phyloP scores from a whole-genome alignment of 1,140 invertebrate species.

The Paraescarpia echinospica region DNA sequence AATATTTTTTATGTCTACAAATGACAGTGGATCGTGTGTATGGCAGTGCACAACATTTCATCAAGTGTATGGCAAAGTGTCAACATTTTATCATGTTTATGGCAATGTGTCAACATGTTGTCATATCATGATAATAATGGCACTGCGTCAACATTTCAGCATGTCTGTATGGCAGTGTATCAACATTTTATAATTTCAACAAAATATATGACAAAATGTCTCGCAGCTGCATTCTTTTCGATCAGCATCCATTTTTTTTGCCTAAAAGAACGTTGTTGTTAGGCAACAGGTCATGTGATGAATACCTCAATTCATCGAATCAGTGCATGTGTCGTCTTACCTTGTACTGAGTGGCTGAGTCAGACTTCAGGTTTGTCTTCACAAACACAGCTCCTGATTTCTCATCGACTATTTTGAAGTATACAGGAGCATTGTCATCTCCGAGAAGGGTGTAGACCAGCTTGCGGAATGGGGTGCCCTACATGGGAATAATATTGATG shows the following conservation, averaged over 20 bases:
- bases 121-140: neutral
- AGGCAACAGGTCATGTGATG: too few species aligned
- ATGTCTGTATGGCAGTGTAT: too few species aligned
- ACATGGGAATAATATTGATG: slow-evolving; percentile 11
- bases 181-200: too few species aligned
- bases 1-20: too few species aligned
- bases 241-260: too few species aligned
- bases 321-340: slow-evolving; percentile 11
- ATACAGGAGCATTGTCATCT: slow-evolving; percentile 23
- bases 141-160: neutral
- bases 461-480: slow-evolving; percentile 24
- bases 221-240: too few species aligned
- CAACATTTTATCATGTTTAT: neutral
- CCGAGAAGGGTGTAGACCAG: slow-evolving; percentile 19
- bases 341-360: slow-evolving; percentile 13
- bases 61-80: neutral
- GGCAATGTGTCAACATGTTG: neutral
- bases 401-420: slow-evolving; percentile 16
- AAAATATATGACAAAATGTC: too few species aligned
- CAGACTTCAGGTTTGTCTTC: slow-evolving; percentile 20
- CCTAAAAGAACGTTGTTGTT: too few species aligned
- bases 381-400: slow-evolving; percentile 17
- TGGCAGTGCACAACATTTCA: too few species aligned
- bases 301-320: too few species aligned
- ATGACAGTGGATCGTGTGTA: too few species aligned